Evolutionary conservation across 1,140 invertebrate genomes (phyloP).

Genomic region (Caenorhabditis elegans): WBcel235 BX284605.5:18877001-18877500

Average conservation of each 20-base stretch:
- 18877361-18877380: no score
- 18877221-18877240: constrained; percentile 90
- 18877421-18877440: no score
- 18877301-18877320: constrained; percentile 81
- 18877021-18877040: constrained; percentile 88
- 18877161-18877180: no score
- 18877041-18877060: constrained; percentile 92
- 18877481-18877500: no score
- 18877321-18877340: constrained; percentile 65
- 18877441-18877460: no score
- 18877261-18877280: constrained; percentile 24
- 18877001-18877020: constrained; percentile 71
- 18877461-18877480: no score
- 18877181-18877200: constrained; percentile 76
- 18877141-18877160: constrained; percentile 66
- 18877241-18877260: constrained; percentile 61
- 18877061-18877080: constrained; percentile 94
- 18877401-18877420: no score
- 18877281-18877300: constrained; percentile 73
- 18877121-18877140: constrained; percentile 84
- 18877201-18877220: constrained; percentile 85
- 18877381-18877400: no score
- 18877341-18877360: background rate
- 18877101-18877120: constrained; percentile 92
- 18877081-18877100: constrained; percentile 90